A percentile compares a stretch with the other conserved stretches of the same genome.
Conservation (phyloP, 1,140 invertebrate species). For the Alviniconcha marisindica region DNA sequence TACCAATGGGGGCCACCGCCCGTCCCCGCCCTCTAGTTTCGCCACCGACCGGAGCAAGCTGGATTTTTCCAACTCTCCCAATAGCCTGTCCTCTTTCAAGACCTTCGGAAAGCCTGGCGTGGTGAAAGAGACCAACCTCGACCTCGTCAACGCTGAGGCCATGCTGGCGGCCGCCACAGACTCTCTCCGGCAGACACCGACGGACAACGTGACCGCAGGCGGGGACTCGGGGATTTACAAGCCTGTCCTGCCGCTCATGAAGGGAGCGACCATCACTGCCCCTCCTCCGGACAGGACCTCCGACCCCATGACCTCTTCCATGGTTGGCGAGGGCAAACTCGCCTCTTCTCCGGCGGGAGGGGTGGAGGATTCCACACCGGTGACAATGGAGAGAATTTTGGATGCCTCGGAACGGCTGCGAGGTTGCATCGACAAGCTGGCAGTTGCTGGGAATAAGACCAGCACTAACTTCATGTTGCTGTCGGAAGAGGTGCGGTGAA, state of each 20-base stretch:
- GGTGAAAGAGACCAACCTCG: conserved; percentile 50
- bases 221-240: conserved; percentile 54
- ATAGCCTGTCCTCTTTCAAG: conserved; percentile 45
- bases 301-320: conserved; percentile 60
- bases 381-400: conserved; percentile 65
- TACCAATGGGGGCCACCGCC: conserved; percentile 10
- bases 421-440: conserved; percentile 63
- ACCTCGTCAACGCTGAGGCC: conserved; percentile 47
- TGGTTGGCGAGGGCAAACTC: conserved; percentile 48
- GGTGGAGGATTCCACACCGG: conserved; percentile 49
- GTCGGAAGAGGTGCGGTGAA: conserved; percentile 61
- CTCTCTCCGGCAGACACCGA: not conserved
- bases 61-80: conserved; percentile 35
- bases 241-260: conserved; percentile 61
- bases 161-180: conserved; percentile 29
- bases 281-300: conserved; percentile 45
- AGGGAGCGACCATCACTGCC: conserved; percentile 40
- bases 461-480: conserved; percentile 73
- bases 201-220: conserved; percentile 9
- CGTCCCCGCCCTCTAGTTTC: not conserved
- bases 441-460: conserved; percentile 64
- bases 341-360: conserved; percentile 18
- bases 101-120: conserved; percentile 45
- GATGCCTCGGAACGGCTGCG: conserved; percentile 61
- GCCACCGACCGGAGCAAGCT: conserved; percentile 29